Conservation (phyloP, 53 echinoderm and acorn worm species). For the Paelopatides confundens region DNA sequence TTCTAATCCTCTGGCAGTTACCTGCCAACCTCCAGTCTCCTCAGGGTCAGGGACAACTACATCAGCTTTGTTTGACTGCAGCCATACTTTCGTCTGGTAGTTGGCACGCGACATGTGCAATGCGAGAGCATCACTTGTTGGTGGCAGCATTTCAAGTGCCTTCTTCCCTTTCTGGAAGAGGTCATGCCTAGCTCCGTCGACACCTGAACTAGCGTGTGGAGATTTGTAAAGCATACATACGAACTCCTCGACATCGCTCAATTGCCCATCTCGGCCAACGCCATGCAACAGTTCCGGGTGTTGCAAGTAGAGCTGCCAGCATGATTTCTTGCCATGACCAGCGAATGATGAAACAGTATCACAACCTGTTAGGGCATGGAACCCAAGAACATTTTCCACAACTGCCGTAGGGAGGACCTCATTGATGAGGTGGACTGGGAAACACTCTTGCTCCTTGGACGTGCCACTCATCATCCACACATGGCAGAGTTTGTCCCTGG, state of each 20-base stretch:
- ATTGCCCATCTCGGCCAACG: neutral
- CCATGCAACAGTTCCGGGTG: conserved; percentile 5
- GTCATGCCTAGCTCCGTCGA: neutral
- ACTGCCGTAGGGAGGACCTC: neutral
- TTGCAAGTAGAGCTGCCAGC: conserved; percentile 11
- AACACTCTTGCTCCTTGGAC: neutral
- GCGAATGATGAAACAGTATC: conserved; percentile 2
- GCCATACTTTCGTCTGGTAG: conserved; percentile 30
- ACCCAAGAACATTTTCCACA: neutral
- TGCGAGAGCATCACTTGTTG: conserved; percentile 16
- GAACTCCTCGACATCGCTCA: neutral
- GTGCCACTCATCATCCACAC: conserved; percentile 34
- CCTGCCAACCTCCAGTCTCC: neutral
- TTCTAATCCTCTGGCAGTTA: neutral
- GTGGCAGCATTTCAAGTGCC: neutral
- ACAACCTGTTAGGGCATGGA: conserved; percentile 36
- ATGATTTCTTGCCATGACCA: conserved; percentile 34
- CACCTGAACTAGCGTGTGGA: neutral
- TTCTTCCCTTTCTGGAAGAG: conserved; percentile 25
- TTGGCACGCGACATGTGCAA: neutral
- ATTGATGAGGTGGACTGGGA: neutral
- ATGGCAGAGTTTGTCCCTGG: neutral
- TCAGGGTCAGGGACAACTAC: neutral
- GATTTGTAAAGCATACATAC: neutral
- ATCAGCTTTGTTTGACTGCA: conserved; percentile 2